Evolutionary conservation across 2,888 invertebrate species (phyloP).

Genomic region (Tachina lurida): DNA sequence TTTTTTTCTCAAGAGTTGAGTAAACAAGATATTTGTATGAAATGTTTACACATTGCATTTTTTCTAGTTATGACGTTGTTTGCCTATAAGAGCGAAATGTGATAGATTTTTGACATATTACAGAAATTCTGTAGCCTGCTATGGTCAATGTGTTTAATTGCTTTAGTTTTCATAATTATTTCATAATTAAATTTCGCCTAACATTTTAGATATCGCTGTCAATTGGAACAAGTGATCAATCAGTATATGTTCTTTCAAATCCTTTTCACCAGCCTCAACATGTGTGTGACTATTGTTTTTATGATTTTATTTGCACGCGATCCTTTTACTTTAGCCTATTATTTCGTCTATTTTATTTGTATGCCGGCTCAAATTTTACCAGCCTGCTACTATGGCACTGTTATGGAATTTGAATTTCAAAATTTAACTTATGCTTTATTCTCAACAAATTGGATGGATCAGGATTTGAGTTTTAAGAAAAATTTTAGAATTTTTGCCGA

Average conservation of each 20-base stretch:
- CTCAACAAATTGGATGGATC: conserved; percentile 69
- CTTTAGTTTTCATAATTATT: not conserved
- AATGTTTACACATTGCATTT: too few species aligned
- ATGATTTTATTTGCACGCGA: conserved; percentile 64
- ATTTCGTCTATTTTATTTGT: conserved; percentile 57
- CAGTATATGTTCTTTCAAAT: conserved; percentile 67
- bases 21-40: too few species aligned
- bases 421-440: conserved; percentile 66
- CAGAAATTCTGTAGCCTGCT: too few species aligned
- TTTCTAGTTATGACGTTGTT: too few species aligned
- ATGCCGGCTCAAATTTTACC: conserved; percentile 67
- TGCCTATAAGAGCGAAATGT: too few species aligned
- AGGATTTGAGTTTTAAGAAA: conserved; percentile 60
- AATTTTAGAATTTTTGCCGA: conserved; percentile 66
- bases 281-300: conserved; percentile 64
- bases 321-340: conserved; percentile 56
- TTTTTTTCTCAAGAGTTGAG: too few species aligned
- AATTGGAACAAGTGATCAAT: conserved; percentile 52
- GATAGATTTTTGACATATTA: too few species aligned
- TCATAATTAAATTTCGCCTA: not conserved
- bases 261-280: conserved; percentile 59
- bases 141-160: too few species aligned
- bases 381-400: conserved; percentile 68
- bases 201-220: conserved; percentile 53
- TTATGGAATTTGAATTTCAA: conserved; percentile 66